A percentile compares a stretch with the other conserved stretches of the same genome.
Conservation (phyloP, 2,113 vertebrate genomes). For the Peromyscus californicus region DNA sequence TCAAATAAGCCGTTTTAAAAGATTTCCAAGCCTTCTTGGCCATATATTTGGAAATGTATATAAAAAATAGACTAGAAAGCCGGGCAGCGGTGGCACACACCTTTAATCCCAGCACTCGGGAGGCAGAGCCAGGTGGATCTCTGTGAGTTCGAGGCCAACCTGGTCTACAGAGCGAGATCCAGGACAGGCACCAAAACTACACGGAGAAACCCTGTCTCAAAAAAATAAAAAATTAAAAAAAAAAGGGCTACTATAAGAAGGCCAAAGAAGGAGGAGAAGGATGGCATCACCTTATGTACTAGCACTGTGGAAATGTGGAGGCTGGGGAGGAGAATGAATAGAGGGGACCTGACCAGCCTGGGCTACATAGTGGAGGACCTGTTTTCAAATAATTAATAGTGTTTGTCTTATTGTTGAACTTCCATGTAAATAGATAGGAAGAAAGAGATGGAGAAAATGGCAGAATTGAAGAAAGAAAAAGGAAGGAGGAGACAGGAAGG, state of each 20-base stretch:
- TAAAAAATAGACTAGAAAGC: neutral
- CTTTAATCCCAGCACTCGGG: too few species aligned
- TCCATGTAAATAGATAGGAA: neutral
- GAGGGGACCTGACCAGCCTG: neutral
- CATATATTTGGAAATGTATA: conserved; percentile 1
- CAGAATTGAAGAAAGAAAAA: neutral
- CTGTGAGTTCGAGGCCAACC: too few species aligned
- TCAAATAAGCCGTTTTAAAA: neutral
- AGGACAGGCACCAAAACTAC: too few species aligned
- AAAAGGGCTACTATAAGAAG: neutral
- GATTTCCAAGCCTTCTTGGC: conserved; percentile 28
- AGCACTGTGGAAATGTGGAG: neutral
- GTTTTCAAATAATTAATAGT: neutral
- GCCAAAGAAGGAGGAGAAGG: neutral
- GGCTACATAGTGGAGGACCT: neutral
- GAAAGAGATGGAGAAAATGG: neutral
- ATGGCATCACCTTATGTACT: neutral
- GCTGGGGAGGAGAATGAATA: neutral
- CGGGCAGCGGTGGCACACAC: too few species aligned
- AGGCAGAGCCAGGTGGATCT: too few species aligned
- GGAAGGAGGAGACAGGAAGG: rapidly evolving
- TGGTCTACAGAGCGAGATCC: too few species aligned
- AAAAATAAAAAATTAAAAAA: too few species aligned
- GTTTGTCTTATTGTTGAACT: neutral
- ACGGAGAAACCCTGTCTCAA: too few species aligned